A percentile compares a stretch with the other conserved stretches of the same genome.
These are phyloP conservation scores for Pentamera pediparva DNA, from an alignment of 53 echinoderm and acorn worm species.

Conservation along the genomic window DNA sequence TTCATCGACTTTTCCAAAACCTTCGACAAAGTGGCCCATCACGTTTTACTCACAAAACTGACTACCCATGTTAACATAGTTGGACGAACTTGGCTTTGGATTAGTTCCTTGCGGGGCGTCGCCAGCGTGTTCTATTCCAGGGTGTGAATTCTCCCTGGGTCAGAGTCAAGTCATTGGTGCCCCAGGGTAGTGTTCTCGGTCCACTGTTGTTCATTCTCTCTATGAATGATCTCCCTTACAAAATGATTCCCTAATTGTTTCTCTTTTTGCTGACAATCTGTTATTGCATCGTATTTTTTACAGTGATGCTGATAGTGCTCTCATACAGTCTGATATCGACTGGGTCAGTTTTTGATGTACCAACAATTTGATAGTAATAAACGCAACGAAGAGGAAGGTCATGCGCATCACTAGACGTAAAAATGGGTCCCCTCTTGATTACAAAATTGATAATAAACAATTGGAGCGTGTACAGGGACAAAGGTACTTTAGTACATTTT, in stretches of 20 bases:
- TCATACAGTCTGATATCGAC: conserved; percentile 7
- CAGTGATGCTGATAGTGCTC: neutral
- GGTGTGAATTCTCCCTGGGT: neutral
- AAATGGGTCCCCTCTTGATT: neutral
- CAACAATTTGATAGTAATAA: neutral
- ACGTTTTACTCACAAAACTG: conserved; percentile 24
- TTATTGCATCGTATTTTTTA: conserved; percentile 12
- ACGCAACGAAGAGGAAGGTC: neutral
- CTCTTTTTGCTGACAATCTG: conserved; percentile 32
- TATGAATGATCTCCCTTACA: conserved; percentile 33
- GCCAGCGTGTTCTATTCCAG: conserved; percentile 25
- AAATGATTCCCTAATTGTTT: neutral
- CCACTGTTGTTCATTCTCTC: conserved; percentile 27
- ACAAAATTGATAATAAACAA: neutral
- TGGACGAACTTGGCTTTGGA: neutral
- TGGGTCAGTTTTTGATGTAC: neutral
- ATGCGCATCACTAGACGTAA: neutral
- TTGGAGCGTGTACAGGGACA: neutral
- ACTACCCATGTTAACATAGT: conserved; percentile 11
- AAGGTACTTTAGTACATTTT: neutral
- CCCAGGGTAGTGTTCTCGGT: conserved; percentile 29
- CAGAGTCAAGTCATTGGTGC: conserved; percentile 24
- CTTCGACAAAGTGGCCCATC: conserved; percentile 34
- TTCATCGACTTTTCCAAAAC: conserved; percentile 35
- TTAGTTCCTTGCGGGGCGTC: conserved; percentile 10